Evolutionary conservation across 2,888 invertebrate species (phyloP), one percentile per base, ranked within the genome.

Genomic region (Penaeus monodon): DNA sequence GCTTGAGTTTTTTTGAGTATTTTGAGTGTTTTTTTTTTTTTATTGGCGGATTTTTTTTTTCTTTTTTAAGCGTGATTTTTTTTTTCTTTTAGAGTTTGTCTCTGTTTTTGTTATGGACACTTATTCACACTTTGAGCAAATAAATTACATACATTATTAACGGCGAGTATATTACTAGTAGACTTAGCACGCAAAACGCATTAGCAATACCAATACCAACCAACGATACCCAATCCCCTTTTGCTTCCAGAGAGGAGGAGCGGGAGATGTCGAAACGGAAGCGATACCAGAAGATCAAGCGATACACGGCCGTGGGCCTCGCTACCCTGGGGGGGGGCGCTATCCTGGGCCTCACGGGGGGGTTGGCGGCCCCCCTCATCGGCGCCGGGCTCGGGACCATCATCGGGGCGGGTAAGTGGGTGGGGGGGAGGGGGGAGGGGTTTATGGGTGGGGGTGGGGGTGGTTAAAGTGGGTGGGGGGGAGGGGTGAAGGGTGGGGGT

Each of bases 301-400:
- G 95, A 70, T 94, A 94, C 91, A 94, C 94, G 76, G 92, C 94
- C 90, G 94, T 95, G 86, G 94, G 95, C n/a, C 92, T 94, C 70
- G 95, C 95, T 8, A 94, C 94, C 22, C 92, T 95, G 70, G 94
- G 94, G 22, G 95, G 95, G 8, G 95, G 95, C 70, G 94, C 94
- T 22, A 91, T 95, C 73, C 93, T 95, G 89, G 95, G 95, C 74
- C 92, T 95, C 84, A 95, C 95, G 1, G 95, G 95, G 70, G 95
- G 95, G 63, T 92, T 95, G 77, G 95, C 95, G 10, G 95, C 95
- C 22, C 95, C 95, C 22, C 92, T 95, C 20, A 93, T 94, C 89
- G 94, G 93, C 70, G 91, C 91, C 74, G 92, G 92, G 8, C 92
- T 93, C 49, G 93, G 93, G 22, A 93, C 91, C 82, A 90, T 92